phyloP scores from a whole-genome alignment of 2,888 invertebrate genomes.

The Erebia ligea region DNA sequence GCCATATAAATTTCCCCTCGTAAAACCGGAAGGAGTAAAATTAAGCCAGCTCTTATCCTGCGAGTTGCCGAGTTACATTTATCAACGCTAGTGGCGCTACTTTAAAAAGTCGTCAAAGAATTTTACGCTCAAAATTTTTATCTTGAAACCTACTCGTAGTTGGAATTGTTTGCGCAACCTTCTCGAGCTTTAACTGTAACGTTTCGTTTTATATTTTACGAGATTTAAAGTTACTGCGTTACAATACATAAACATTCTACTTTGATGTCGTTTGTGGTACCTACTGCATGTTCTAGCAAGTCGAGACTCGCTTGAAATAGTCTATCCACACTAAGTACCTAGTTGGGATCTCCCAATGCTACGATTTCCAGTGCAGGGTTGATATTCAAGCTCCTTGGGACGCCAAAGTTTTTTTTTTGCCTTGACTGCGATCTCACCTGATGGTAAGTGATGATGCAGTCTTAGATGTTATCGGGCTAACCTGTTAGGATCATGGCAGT shows the following conservation, averaged over 20 bases:
- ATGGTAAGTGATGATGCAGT: too few relatives aligned
- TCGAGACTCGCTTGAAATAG: too few relatives aligned
- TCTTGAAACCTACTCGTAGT: constrained; percentile 17
- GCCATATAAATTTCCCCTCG: constrained; percentile 35
- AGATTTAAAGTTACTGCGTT: neutral
- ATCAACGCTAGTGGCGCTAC: constrained; percentile 12
- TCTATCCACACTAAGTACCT: too few relatives aligned
- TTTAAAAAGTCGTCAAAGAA: constrained; percentile 23
- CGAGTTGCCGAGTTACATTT: constrained; percentile 21
- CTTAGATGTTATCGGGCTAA: too few relatives aligned
- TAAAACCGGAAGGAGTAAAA: constrained; percentile 34
- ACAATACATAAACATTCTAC: neutral
- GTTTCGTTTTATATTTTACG: constrained; percentile 12
- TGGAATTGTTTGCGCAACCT: constrained; percentile 13
- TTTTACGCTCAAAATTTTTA: constrained; percentile 22
- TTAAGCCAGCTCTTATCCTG: constrained; percentile 24
- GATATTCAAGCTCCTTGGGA: too few relatives aligned
- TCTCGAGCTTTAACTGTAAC: constrained; percentile 12
- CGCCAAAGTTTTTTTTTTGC: too few relatives aligned
- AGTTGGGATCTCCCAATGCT: too few relatives aligned
- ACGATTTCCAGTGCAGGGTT: too few relatives aligned
- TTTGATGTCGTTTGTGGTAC: too few relatives aligned
- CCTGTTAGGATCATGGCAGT: too few relatives aligned
- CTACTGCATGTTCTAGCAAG: neutral
- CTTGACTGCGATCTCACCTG: too few relatives aligned